phyloP scores from a whole-genome alignment of 2,113 vertebrate species.

The Marmota flaviventris region DNA sequence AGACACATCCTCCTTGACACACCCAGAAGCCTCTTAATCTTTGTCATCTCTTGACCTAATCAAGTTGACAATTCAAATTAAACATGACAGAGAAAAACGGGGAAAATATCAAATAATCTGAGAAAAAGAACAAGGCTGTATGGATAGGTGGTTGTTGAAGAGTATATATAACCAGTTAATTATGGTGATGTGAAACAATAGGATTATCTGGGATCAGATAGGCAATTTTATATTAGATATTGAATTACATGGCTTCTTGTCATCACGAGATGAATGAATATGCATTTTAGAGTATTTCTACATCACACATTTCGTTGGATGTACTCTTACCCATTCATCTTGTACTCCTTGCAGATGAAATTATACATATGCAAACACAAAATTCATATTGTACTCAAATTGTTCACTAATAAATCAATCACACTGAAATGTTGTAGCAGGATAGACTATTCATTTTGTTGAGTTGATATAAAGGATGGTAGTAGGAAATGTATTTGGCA shows the following conservation, averaged over 20 bases:
- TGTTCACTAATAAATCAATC: background rate
- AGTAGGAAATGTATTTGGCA: background rate
- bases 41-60: no score
- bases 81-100: background rate
- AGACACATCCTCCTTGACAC: no score
- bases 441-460: background rate
- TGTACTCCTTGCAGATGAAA: background rate
- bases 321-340: background rate
- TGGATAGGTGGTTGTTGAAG: background rate
- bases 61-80: no score
- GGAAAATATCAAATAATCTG: background rate
- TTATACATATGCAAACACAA: background rate
- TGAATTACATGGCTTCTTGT: background rate
- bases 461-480: background rate
- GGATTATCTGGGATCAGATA: background rate
- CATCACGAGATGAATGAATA: background rate
- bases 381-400: background rate
- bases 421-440: background rate
- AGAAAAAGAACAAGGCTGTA: background rate
- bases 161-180: background rate
- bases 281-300: background rate
- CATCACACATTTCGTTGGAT: background rate
- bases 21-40: no score
- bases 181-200: background rate
- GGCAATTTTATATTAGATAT: background rate